Evolutionary conservation across 2,797 vertebrate genomes (phyloP).

Genomic region (Percopsis omiscomaycus): DNA sequence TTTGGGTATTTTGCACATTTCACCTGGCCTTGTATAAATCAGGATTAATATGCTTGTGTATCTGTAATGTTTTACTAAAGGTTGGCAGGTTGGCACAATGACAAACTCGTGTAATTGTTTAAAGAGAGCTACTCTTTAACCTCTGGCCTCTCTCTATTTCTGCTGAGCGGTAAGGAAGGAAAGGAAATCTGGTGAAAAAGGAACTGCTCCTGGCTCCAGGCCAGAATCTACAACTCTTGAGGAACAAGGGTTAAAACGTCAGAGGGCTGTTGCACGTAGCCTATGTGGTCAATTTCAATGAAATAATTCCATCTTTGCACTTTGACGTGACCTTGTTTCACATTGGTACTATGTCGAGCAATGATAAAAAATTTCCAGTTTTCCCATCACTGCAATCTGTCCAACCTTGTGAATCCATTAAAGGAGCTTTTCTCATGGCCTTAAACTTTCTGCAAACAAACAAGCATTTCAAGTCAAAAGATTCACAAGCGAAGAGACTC

Average conservation of each 20-base stretch:
- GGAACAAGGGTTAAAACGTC: constrained; percentile 18
- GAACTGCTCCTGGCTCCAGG: constrained; percentile 12
- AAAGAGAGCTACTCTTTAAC: constrained; percentile 35
- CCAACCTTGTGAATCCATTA: constrained; percentile 63
- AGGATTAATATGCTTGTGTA: constrained; percentile 23
- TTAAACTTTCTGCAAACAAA: constrained; percentile 52
- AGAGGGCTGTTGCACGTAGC: constrained; percentile 15
- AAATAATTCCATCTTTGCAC: constrained; percentile 52
- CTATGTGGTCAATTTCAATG: constrained; percentile 42
- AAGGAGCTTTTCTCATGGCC: constrained; percentile 68
- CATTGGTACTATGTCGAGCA: constrained; percentile 59
- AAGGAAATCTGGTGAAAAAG: constrained; percentile 29
- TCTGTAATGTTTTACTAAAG: constrained; percentile 11
- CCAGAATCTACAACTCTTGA: constrained; percentile 19
- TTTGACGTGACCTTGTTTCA: constrained; percentile 30
- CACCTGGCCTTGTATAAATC: constrained; percentile 18
- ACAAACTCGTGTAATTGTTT: constrained; percentile 53
- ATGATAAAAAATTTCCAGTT: constrained; percentile 48
- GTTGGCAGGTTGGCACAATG: constrained; percentile 36
- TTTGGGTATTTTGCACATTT: no score
- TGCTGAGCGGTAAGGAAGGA: constrained; percentile 52
- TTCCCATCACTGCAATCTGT: constrained; percentile 44
- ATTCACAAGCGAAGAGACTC: constrained; percentile 34
- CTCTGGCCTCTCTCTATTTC: constrained; percentile 40
- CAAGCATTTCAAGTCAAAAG: constrained; percentile 45